phyloP scores from a whole-genome alignment of 2,888 invertebrate genomes.

The Chaetogeoica ovagalla region DNA sequence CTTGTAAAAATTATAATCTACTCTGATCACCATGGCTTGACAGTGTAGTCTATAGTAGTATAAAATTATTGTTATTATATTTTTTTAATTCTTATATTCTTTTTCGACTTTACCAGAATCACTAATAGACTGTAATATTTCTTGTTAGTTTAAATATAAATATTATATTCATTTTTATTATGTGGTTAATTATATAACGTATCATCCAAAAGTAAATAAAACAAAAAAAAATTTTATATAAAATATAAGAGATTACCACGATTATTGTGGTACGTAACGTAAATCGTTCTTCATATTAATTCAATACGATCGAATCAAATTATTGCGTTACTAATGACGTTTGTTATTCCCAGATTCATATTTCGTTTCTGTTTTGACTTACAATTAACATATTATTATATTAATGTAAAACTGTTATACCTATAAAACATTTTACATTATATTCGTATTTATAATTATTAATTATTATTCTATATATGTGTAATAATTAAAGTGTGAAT shows the following conservation, averaged over 20 bases:
- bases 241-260: background rate
- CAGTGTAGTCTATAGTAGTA: background rate
- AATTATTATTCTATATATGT: slow-evolving; percentile 4
- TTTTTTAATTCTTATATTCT: slow-evolving; percentile 18
- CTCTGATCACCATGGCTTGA: background rate
- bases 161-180: slow-evolving; percentile 13
- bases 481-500: slow-evolving; percentile 4
- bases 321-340: background rate
- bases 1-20: slow-evolving; percentile 11
- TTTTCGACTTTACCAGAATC: background rate
- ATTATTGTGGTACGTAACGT: background rate
- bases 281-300: background rate
- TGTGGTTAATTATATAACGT: background rate
- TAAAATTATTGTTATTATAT: slow-evolving; percentile 5
- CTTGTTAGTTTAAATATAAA: background rate
- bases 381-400: background rate
- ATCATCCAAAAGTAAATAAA: slow-evolving; percentile 7
- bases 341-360: background rate
- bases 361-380: background rate
- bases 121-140: slow-evolving; percentile 21
- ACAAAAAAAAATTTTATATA: slow-evolving; percentile 1
- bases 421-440: slow-evolving; percentile 12
- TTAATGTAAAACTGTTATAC: background rate
- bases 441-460: slow-evolving; percentile 19
- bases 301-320: background rate